Evolutionary conservation across 2,113 vertebrate genomes (phyloP), one percentile per base, ranked within the genome.

Genomic region (Ictalurus furcatus): DNA sequence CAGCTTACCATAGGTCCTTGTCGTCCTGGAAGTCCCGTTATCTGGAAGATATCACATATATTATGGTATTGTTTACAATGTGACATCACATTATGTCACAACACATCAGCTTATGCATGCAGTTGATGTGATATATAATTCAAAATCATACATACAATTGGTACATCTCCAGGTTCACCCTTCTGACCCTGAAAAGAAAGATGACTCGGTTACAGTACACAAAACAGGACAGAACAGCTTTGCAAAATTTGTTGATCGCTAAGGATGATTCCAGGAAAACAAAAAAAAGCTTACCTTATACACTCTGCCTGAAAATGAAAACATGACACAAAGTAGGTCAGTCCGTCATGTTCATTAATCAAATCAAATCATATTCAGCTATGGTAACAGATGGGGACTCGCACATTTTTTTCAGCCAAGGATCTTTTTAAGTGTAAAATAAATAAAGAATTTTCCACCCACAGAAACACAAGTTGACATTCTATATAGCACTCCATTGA

Each of bases 151-250:
- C 98, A 97, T 95, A 99, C 98, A 89, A 95, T 67, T 90, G 98
- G 98, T 58, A 99, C 98, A 88, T 97, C 93, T 89, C 98, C 98
- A 30, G 98, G 98, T 91, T 99, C 98, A 93, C 98, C 98, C 93
- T 99, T 99, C 94, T 97, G 97, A 90, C 98, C 98, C 98, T 99
- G 87, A 23, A 88, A 79, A 88, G 28, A 12, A 40, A 44, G 19
- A 69, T 19, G 19, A 48, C 4, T 59, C 25, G 6, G 25, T 71
- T 44, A 19, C 9, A 65, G 12, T 19, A 44, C 5, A 25, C 21
- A 34, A 67, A 40, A 59, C 21, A 28, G 8, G 7, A 2, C 40
- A 65, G 12, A 61, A 59, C 1, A 2, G 25, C 37, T 17, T 23
- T 30, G n/a, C 3, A 6, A 37, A 23, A 6, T 74, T 37, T 25